Evolutionary conservation across 2,888 invertebrate genomes (phyloP), one percentile per base, ranked within the genome.

Genomic region (Nomada fucata): DNA sequence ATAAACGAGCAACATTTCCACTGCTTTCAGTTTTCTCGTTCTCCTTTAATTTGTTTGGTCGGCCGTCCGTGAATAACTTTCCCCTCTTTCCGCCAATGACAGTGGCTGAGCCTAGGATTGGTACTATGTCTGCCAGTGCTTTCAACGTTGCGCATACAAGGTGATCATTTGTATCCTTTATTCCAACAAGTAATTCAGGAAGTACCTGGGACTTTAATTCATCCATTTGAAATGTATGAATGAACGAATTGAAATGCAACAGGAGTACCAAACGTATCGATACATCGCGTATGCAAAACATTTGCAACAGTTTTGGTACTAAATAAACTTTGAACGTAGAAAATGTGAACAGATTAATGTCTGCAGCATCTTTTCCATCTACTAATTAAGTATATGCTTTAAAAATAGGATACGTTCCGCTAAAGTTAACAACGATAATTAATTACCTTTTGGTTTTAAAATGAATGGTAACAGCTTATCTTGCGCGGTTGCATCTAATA

Each of bases 111-210:
- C 98, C 98, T 70, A 98, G 94, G 83, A 98, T 95, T 1, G 97
- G 97, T 36, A 98, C 97, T 76, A 98, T 94, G 90, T 97, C 97
- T 76, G 98, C 97, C 77, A 98, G 94, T 71, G 97, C 97, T 76
- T 96, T 95, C 67, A 98, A 94, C 15, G 98, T 98, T 78, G 96
- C 96, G 42, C 97, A 95, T 0, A 98, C 98, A 81, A 98, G 94
- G 73, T 95, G 95, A 92, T 98, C 97, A 93, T 97, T 97, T 1
- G 96, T 96, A 91, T 98, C 98, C 93, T 97, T 97, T 87, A 98
- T 96, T 4, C 98, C 98, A 52, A 98, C 95, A 55, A 98, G 94
- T 70, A 98, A 94, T 96, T 98, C 97, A n/a, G 98, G 98, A 89
- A 98, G 94, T 88, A 98, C 96, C 64, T 96, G 95, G 36, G 95